These are phyloP conservation scores for Gila robusta DNA, from an alignment of 2,797 vertebrate species.

Conservation along the genomic window DNA sequence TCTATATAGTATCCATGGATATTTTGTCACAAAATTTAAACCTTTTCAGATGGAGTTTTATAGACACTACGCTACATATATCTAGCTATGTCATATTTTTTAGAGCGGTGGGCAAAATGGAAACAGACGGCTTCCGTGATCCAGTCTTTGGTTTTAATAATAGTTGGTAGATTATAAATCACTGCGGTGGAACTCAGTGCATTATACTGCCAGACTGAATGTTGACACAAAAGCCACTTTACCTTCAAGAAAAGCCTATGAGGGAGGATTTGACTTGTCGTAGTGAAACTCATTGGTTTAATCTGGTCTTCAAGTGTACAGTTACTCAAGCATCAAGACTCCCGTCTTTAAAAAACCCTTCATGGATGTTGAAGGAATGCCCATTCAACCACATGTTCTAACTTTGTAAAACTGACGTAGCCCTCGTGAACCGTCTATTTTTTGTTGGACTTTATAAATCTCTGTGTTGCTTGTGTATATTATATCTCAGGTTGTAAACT, in stretches of 20 bases:
- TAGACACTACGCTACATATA: slow-evolving; percentile 12
- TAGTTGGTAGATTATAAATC: slow-evolving; percentile 77
- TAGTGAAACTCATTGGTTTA: slow-evolving; percentile 45
- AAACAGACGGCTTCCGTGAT: slow-evolving; percentile 58
- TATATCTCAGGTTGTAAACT: slow-evolving; percentile 74
- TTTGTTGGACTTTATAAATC: slow-evolving; percentile 40
- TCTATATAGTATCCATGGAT: slow-evolving; percentile 16
- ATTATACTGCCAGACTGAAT: slow-evolving; percentile 74
- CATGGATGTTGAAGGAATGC: slow-evolving; percentile 72
- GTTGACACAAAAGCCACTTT: slow-evolving; percentile 81
- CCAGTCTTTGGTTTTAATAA: slow-evolving; percentile 71
- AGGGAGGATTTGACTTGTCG: slow-evolving; percentile 36
- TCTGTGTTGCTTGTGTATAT: slow-evolving; percentile 62
- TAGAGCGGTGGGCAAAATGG: slow-evolving; percentile 44
- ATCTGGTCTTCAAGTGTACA: slow-evolving; percentile 60
- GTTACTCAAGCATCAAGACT: slow-evolving; percentile 66
- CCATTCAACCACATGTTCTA: slow-evolving; percentile 61
- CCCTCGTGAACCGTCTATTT: slow-evolving; percentile 55
- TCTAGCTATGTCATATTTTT: slow-evolving; percentile 25
- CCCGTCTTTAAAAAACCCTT: slow-evolving; percentile 70
- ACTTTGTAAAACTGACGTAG: slow-evolving; percentile 71
- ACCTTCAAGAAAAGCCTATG: slow-evolving; percentile 59
- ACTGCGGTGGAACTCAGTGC: slow-evolving; percentile 67
- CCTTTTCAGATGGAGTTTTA: slow-evolving; percentile 48
- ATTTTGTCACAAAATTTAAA: slow-evolving; percentile 41